Percentiles rank a stretch among this genome's conserved stretches.
Conservation (phyloP, 2,797 vertebrate species). For the Eulemur coronatus region DNA sequence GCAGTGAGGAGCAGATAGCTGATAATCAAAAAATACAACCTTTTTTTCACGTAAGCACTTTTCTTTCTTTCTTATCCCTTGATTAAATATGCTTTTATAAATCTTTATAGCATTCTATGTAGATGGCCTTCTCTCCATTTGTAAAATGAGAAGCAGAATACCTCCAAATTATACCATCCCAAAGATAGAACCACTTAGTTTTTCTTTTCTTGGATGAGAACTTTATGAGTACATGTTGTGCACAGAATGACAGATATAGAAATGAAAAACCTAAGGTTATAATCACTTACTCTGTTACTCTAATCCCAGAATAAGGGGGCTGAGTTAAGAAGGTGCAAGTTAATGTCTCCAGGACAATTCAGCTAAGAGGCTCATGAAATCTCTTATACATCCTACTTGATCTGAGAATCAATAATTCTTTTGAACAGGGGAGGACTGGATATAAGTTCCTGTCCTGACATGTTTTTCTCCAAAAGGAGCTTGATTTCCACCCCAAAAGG, state of each 20-base stretch:
- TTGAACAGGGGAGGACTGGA: neutral
- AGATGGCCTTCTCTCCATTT: neutral
- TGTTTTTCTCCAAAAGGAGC: neutral
- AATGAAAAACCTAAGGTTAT: neutral
- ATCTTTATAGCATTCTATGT: neutral
- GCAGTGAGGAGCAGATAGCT: neutral
- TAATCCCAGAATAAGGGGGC: neutral
- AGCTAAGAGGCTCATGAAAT: neutral
- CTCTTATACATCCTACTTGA: neutral
- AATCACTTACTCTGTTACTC: neutral
- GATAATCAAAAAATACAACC: neutral
- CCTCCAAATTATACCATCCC: neutral
- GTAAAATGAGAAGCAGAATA: neutral
- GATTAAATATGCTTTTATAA: neutral
- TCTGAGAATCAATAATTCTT: neutral
- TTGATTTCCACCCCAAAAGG: neutral
- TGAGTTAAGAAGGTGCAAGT: neutral
- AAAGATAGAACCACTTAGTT: neutral
- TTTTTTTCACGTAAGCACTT: neutral
- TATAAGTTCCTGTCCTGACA: neutral
- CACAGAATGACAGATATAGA: neutral
- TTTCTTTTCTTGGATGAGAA: neutral
- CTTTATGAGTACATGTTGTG: neutral
- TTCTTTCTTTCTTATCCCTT: neutral
- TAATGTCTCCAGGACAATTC: neutral